Evolutionary conservation across 2,113 vertebrate species (phyloP).

Genomic region (Sporophila hypoxantha): DNA sequence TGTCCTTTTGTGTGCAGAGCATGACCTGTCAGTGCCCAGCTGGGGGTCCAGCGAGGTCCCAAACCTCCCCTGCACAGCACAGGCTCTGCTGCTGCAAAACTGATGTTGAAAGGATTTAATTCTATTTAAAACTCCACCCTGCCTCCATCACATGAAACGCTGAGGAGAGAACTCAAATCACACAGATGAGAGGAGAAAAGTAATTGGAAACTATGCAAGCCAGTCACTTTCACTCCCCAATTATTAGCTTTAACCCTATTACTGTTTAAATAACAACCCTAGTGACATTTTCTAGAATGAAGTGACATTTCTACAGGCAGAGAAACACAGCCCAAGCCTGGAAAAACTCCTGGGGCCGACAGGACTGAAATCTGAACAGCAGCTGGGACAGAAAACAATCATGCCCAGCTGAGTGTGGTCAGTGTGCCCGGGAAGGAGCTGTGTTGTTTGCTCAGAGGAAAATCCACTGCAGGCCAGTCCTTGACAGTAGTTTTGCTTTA

Average conservation of each 20-base stretch:
- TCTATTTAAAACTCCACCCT: conserved; percentile 43
- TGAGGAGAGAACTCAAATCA: not conserved
- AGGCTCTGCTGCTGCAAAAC: not conserved
- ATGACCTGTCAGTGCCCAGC: fast-evolving
- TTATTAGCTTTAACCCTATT: not conserved
- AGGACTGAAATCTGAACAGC: not conserved
- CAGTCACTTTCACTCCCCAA: conserved; percentile 6
- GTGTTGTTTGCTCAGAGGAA: not conserved
- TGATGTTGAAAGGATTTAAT: conserved; percentile 12
- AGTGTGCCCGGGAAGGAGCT: not conserved
- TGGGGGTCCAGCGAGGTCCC: not conserved
- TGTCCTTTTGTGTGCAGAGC: not conserved
- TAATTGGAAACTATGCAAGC: not conserved
- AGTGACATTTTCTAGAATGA: not conserved
- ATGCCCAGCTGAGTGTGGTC: not conserved
- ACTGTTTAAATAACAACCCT: not conserved
- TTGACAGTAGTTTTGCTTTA: not conserved
- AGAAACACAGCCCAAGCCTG: not conserved
- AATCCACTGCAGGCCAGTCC: not conserved
- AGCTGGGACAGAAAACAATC: not conserved
- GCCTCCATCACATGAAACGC: not conserved
- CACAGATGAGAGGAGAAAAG: not conserved
- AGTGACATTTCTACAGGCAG: not conserved
- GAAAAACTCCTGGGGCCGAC: not conserved
- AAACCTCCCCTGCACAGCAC: not conserved